A percentile compares a stretch with the other conserved stretches of the same genome.
Conservation (phyloP, 2,113 vertebrate genomes). For the Athene noctua region DNA sequence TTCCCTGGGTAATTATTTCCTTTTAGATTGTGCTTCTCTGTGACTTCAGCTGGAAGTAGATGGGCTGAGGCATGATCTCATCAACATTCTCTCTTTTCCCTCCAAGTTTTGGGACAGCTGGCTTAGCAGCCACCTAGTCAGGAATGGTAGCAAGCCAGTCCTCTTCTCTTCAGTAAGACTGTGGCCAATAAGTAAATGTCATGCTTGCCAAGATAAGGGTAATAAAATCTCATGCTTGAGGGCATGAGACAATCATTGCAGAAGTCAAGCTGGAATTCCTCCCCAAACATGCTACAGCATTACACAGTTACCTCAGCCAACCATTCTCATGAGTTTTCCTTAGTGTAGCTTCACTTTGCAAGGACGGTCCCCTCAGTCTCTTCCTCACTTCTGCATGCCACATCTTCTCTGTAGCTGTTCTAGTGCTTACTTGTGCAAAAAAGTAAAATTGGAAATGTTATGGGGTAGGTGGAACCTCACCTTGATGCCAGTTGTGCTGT, state of each 20-base stretch:
- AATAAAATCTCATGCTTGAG: constrained; percentile 14
- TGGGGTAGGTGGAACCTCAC: not conserved
- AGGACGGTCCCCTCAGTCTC: not conserved
- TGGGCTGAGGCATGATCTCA: not conserved
- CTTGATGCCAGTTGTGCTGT: not conserved
- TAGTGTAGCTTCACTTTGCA: not conserved
- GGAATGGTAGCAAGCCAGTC: not conserved
- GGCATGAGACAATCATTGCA: constrained; percentile 1
- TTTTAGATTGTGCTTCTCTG: not conserved
- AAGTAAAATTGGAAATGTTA: not conserved
- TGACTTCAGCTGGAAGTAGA: not conserved
- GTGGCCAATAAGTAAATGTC: not conserved
- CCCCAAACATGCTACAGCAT: not conserved
- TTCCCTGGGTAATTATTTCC: not conserved
- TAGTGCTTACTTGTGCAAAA: not conserved
- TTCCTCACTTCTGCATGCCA: not conserved
- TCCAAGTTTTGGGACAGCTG: not conserved
- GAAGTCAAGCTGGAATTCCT: constrained; percentile 20
- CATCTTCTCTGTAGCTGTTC: not conserved
- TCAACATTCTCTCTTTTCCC: not conserved
- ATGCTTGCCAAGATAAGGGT: not conserved
- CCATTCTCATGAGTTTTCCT: not conserved
- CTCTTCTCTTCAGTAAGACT: not conserved
- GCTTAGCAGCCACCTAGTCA: not conserved
- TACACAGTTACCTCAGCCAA: not conserved